A percentile compares a stretch with the other conserved stretches of the same genome.
Evolutionary conservation across 1,140 invertebrate genomes (phyloP).

Genomic region (Dendrolimus punctatus): DNA sequence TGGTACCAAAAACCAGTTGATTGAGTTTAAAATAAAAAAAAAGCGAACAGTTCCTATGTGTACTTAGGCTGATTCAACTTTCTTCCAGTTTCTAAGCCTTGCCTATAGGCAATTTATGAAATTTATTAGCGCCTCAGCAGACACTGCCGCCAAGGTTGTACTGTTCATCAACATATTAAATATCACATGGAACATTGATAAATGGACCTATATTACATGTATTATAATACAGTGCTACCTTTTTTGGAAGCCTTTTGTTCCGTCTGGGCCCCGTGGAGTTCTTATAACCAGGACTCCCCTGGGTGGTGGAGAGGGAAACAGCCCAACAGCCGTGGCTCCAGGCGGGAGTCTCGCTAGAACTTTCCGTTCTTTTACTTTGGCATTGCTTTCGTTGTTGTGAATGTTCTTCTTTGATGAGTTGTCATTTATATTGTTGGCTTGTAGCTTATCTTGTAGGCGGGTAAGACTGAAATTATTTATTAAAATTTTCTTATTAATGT

Average conservation of each 20-base stretch:
- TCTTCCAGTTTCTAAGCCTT: no score
- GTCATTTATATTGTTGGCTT: conserved; percentile 57
- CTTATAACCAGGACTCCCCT: conserved; percentile 70
- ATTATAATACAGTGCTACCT: conserved; percentile 69
- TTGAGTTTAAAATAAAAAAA: no score
- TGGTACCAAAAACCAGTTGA: no score
- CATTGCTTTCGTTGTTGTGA: conserved; percentile 40
- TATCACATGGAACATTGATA: neutral
- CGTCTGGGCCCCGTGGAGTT: conserved; percentile 71
- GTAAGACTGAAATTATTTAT: conserved; percentile 32
- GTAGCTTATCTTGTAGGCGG: conserved; percentile 57
- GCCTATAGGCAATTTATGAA: no score
- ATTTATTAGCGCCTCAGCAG: no score
- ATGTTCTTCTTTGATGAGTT: conserved; percentile 41
- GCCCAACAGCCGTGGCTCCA: conserved; percentile 34
- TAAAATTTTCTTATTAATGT: neutral
- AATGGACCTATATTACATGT: conserved; percentile 11
- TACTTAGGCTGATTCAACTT: no score
- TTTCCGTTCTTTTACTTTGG: conserved; percentile 54
- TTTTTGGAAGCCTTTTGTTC: conserved; percentile 72
- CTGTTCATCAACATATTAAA: neutral
- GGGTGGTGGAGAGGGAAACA: conserved; percentile 60
- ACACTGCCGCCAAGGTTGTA: no score
- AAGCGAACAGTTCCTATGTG: no score
- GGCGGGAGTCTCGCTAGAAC: conserved; percentile 44